phyloP scores from a whole-genome alignment of 2,888 invertebrate genomes.

The Trisateles emortualis region DNA sequence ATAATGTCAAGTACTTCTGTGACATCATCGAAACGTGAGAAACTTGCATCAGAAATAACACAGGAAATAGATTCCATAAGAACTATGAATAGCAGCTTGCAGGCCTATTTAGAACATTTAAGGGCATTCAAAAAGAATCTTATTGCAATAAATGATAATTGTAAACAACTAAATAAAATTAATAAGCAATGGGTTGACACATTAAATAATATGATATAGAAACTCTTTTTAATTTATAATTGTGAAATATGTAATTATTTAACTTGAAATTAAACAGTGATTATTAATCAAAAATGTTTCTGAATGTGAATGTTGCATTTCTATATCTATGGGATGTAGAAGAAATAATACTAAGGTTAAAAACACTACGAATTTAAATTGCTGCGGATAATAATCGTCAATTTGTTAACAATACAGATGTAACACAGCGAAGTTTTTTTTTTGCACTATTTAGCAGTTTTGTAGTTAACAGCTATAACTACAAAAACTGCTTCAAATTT shows the following conservation, averaged over 20 bases:
- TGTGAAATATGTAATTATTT: no score
- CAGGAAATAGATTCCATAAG: slow-evolving; percentile 70
- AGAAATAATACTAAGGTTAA: slow-evolving; percentile 3
- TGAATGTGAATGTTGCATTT: no score
- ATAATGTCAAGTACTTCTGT: slow-evolving; percentile 45
- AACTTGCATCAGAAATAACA: slow-evolving; percentile 55
- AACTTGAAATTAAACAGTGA: no score
- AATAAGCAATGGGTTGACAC: slow-evolving; percentile 69
- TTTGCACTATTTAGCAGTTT: no score
- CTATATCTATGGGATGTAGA: no score
- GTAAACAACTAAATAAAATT: slow-evolving; percentile 63
- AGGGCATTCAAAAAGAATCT: slow-evolving; percentile 64
- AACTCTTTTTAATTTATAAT: slow-evolving; percentile 6
- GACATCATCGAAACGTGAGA: slow-evolving; percentile 64
- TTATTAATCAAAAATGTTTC: no score
- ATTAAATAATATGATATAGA: slow-evolving; percentile 45
- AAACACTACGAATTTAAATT: no score
- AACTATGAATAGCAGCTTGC: slow-evolving; percentile 65
- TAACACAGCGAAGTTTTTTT: no score
- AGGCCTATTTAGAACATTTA: slow-evolving; percentile 64
- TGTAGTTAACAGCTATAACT: no score
- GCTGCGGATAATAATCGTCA: no score
- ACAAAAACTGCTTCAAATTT: no score
- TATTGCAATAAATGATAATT: slow-evolving; percentile 60
- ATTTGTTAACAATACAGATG: no score